Evolutionary conservation across 2,113 vertebrate genomes (phyloP), one percentile per base, ranked within the genome.

Genomic region (Gasterosteus aculeatus): DNA sequence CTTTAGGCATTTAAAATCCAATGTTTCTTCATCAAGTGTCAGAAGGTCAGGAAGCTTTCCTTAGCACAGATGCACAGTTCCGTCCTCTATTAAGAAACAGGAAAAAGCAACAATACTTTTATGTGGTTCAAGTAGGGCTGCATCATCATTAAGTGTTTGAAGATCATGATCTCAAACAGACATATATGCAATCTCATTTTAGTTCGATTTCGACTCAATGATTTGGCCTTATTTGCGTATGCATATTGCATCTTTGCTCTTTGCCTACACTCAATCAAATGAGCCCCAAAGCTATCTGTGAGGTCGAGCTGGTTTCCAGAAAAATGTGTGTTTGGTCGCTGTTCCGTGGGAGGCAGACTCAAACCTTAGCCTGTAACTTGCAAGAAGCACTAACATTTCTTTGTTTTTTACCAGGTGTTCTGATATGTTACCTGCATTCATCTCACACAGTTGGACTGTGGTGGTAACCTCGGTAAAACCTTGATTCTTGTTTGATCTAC

Each of bases 111-210:
- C 26, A 44, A 8, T 14, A 60, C 0, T 54, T 72, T 16, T 67
- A 69, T 46, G 69, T 84, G 72, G 60, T 64, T 85, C 84, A 35
- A 22, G 22, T 59, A 38, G 31, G 7, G 57, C 57, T 38, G 31
- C 57, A 59, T 19, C 15, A 59, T 59, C 18, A 15, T 35, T 35
- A 38, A 54, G 22, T 26, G 22, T 26, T 26, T 26, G 22, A 54
- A 26, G 7, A 59, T 31, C 2, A 3, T 31, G 26, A 57, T 35
- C 31, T 59, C 16, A 1, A 59, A 10, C 16, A 35, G 31, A 14
- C 31, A 31, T 2, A 7, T 33, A 59, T 3, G 2, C 31, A 33
- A 33, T 16, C 53, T 14, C 22, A 56, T 31, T 29, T 31, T 5
- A 22, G 22, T 54, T 54, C 5, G 4, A 16, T 46, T 46, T 47